Evolutionary conservation across 2,888 invertebrate genomes (phyloP), one percentile per base, ranked within the genome.

Genomic region (Drosophila fulvimacula): DNA sequence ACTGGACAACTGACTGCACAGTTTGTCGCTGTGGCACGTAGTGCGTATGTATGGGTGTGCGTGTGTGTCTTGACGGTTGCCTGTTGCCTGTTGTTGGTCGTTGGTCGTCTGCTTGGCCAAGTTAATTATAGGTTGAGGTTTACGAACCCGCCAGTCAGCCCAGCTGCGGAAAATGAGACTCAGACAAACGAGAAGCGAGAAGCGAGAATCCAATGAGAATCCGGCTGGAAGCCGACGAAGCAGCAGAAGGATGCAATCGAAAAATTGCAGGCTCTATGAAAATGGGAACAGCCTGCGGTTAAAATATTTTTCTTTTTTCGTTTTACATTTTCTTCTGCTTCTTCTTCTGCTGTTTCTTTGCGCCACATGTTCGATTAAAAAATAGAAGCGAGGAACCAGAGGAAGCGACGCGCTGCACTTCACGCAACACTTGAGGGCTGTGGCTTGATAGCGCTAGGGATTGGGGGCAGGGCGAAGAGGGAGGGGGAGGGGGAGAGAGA

Each of bases 41-140:
- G 24, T 41, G 19, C 21, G 41, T 19, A 11, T 41, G n/a, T 44
- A 46, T 64, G 46, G 34, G 39, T 10, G 39, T 19, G 57, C 21
- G 39, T 62, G 58, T 59, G 58, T 30, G 15, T 49, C 52, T 49
- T 59, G 51, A 17, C 46, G 55, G 48, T 46, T 74, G 36, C 34
- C 41, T 38, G 72, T 69, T 73, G 69, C 44, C 41, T 64, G 58
- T 65, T 27, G 46, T 10, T 64, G 64, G 64, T 60, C 67, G 75
- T 78, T 44, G 42, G 85, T 84, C 73, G 84, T 80, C 82, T 82
- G 82, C 64, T 55, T 72, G 79, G 76, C 71, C 69, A 85, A 76
- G 83, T 85, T 90, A 90, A 90, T 90, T 89, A 89, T 81, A 79
- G 85, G 87, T 84, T 88, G 89, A 89, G 90, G 89, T 87, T 87